These are phyloP conservation scores for Heliocidaris tuberculata DNA, from an alignment of 35 echinoderm and acorn worm genomes.

Conservation along the genomic window DNA sequence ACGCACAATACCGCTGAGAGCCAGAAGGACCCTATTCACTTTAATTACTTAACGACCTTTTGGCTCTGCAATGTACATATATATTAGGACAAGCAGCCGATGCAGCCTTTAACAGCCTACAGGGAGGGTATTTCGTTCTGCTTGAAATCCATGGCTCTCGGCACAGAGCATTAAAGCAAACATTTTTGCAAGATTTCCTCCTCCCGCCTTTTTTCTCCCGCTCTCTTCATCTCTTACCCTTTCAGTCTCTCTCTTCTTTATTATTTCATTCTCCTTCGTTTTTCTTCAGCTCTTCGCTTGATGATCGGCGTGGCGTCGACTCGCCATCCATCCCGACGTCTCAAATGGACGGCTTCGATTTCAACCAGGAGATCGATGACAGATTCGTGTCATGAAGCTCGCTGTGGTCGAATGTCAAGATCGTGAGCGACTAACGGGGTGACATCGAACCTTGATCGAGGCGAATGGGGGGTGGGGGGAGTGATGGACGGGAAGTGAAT, in stretches of 20 bases:
- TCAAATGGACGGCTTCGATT: conserved; percentile 37
- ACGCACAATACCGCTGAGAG: too few relatives aligned
- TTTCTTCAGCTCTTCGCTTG: background rate
- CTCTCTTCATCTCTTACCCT: background rate
- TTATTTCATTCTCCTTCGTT: background rate
- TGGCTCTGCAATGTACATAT: background rate
- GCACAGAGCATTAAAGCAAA: conserved; percentile 15
- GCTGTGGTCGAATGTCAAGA: conserved; percentile 31
- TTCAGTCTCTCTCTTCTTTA: background rate
- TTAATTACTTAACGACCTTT: background rate
- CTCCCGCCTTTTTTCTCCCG: background rate
- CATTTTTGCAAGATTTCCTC: conserved; percentile 26
- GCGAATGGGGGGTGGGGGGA: background rate
- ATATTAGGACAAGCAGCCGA: background rate
- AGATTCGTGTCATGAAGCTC: conserved; percentile 32
- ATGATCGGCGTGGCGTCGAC: conserved; percentile 40
- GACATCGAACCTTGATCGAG: background rate
- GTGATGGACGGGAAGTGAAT: background rate
- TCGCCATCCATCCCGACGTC: conserved; percentile 8
- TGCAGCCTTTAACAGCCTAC: background rate
- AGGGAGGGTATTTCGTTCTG: background rate
- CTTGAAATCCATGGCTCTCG: background rate
- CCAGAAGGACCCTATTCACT: too few relatives aligned
- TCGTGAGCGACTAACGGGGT: background rate
- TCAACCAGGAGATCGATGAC: conserved; percentile 31